Percentiles rank a stretch among this genome's conserved stretches.
These are phyloP conservation scores for Drosophila elegans DNA, from an alignment of 1,140 invertebrate genomes.

Conservation along the genomic window DNA sequence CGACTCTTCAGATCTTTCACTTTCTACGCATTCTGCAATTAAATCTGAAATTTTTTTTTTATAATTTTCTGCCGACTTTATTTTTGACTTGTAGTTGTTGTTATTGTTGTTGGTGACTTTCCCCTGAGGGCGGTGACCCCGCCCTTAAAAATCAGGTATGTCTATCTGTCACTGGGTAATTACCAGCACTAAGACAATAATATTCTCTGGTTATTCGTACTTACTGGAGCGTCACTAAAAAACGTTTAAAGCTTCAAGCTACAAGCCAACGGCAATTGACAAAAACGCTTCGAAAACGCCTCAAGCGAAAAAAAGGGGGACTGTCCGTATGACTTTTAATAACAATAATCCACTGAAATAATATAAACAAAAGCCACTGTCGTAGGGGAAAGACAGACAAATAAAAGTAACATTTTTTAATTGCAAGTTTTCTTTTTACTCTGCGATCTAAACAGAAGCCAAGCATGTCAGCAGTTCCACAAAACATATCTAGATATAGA, in stretches of 20 bases:
- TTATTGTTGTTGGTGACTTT: constrained; percentile 36
- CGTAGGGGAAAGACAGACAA: constrained; percentile 17
- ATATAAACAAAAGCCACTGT: constrained; percentile 34
- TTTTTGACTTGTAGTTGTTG: background rate
- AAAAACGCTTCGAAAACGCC: constrained; percentile 16
- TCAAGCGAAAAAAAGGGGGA: constrained; percentile 9
- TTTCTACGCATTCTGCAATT: constrained; percentile 54
- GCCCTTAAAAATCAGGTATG: constrained; percentile 35
- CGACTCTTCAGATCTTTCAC: constrained; percentile 41
- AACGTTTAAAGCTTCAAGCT: constrained; percentile 59
- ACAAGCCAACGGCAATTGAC: constrained; percentile 49
- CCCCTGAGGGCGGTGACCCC: constrained; percentile 28
- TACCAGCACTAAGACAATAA: constrained; percentile 38
- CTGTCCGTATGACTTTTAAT: constrained; percentile 44
- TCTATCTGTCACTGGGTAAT: constrained; percentile 38
- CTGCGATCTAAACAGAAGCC: constrained; percentile 40
- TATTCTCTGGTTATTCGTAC: constrained; percentile 37
- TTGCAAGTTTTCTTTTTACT: constrained; percentile 69
- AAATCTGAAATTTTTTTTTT: constrained; percentile 19
- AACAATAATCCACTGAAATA: constrained; percentile 60
- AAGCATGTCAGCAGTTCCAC: constrained; percentile 33
- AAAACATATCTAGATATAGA: constrained; percentile 11
- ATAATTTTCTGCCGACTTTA: background rate
- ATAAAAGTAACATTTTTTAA: constrained; percentile 54
- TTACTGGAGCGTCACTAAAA: constrained; percentile 76